These are phyloP conservation scores for Mamestra brassicae DNA, from an alignment of 2,888 invertebrate genomes.

Conservation along the genomic window DNA sequence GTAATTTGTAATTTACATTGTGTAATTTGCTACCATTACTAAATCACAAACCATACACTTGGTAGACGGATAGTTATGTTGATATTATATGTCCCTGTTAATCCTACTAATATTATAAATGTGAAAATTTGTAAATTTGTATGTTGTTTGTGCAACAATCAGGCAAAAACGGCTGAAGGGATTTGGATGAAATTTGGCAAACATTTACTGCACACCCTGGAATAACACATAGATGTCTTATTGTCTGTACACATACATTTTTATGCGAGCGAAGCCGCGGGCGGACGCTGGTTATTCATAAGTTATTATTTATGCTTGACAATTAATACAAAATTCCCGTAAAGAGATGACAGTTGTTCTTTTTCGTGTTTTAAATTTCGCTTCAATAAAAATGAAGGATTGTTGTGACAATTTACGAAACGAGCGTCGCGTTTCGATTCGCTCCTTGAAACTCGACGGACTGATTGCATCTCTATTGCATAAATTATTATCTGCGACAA, in stretches of 20 bases:
- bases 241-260: too few relatives aligned
- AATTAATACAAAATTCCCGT: conserved; percentile 3
- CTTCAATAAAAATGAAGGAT: conserved; percentile 38
- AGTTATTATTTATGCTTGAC: background rate
- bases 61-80: background rate
- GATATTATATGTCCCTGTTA: background rate
- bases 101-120: too few relatives aligned
- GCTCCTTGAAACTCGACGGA: conserved; percentile 36
- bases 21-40: background rate
- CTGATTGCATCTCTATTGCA: conserved; percentile 47
- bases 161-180: too few relatives aligned
- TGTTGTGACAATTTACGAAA: conserved; percentile 34
- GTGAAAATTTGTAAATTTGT: too few relatives aligned
- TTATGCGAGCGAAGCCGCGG: too few relatives aligned
- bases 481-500: conserved; percentile 46
- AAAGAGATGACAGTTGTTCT: background rate
- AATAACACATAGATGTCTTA: too few relatives aligned
- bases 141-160: too few relatives aligned
- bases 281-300: too few relatives aligned
- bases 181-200: too few relatives aligned
- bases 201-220: too few relatives aligned
- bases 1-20: too few relatives aligned
- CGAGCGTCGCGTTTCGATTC: conserved; percentile 33
- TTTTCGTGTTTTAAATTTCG: conserved; percentile 8
- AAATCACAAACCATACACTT: background rate